Evolutionary conservation across 2,113 vertebrate species (phyloP), one percentile per base, ranked within the genome.

Genomic region (Rattus rattus): DNA sequence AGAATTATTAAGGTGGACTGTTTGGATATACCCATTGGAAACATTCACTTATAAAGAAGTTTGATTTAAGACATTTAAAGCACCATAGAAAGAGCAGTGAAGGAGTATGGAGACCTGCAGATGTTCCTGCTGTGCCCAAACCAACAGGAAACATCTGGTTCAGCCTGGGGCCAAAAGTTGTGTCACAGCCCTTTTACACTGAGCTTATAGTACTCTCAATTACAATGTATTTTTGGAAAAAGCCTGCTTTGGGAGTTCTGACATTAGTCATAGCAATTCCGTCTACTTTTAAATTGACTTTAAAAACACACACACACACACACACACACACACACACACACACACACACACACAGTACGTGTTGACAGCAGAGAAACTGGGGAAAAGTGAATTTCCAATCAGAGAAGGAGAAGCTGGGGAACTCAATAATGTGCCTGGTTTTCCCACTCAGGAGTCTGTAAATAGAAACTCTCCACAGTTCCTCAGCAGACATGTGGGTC

Each of bases 251-350:
- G 80, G 54, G 76, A 95, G 94, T 94, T 96, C 92, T 97, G 90
- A 96, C 96, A 97, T 98, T 97, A 96, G 95, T 96, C 95, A 96
- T 69, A 95, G 79, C 76, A 92, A 92, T 76, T 81, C 96, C 92
- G 83, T 95, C 83, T 97, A 88, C 56, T 96, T 97, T 96, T 96
- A 96, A 91, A 94, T 87, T 70, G 70, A 79, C 33, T 89, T 43
- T 43, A 43, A 43, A 43, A 43, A 43, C 43, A 43, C 43, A 43
- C 43, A 43, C 43, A 43, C 43, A 43, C 43, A 43, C 43, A 43
- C 43, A 43, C 43, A 43, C 43, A 43, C 43, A 43, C 43, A 43
- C 43, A 43, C 43, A 43, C 43, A 43, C 43, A 43, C 43, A 43
- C 43, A 43, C 43, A 43, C 43, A 43, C 43, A 43, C 43, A 43